Evolutionary conservation across 92 coral and sea anemone genomes (phyloP), one percentile per base, ranked within the genome.

Genomic region (Porites evermanni): DNA sequence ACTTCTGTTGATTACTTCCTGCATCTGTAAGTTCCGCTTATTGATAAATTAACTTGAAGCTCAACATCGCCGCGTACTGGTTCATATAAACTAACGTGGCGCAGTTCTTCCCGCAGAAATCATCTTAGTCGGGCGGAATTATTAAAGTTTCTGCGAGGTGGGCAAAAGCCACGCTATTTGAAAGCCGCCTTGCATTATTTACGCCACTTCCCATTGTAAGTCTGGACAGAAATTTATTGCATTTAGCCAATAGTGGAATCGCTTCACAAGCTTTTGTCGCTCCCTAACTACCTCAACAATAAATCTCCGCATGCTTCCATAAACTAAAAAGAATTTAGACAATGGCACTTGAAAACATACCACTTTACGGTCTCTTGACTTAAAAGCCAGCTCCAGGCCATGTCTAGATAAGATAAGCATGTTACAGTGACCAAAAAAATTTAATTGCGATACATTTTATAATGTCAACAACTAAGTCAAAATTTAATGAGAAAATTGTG

Each of bases 161-260:
- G 60, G 60, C 29, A 21, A 67, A 51, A 51, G 60, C 32, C 74
- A 16, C 53, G 11, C 78, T 74, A 9, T 12, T 29, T 70, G 53
- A 29, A 70, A 2, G 64, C 19, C 64, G 20, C 63, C 65, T 44
- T 21, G 21, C 11, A 13, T 2, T 51, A 8, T 50, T 18, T 61
- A 73, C 77, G 19, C 16, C 53, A 52, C 13, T 69, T 50, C 38
- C 53, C 13, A 53, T 80, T 70, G 75, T n/a, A 10, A 14, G 12
- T 29, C 5, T 29, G 58, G 86, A 81, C 86, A 70, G 86, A 16
- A 21, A 81, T 81, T 59, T 81, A 59, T 71, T 67, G 21, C 59
- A 7, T 64, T 50, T 50, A 67, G 17, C 5, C 44, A 9, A 67
- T 67, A n/a, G 17, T n/a, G 5, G 70, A 70, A 32, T 71, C 59